Evolutionary conservation across 2,113 vertebrate species (phyloP).

Genomic region (Nothoprocta pentlandii): DNA sequence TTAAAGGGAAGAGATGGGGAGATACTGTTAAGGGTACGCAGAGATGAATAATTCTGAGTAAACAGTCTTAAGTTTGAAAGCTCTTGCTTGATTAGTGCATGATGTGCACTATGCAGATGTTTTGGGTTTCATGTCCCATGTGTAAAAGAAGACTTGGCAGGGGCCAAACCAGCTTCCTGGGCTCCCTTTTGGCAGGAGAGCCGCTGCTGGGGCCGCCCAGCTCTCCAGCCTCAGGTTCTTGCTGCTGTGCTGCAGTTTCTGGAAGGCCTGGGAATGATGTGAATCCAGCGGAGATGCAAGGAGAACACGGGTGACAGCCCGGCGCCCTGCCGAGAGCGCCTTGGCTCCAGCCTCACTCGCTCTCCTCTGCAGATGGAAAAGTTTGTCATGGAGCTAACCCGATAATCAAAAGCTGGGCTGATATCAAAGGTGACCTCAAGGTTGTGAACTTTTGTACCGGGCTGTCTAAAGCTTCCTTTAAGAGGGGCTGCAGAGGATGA

Average conservation of each 20-base stretch:
- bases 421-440: constrained; percentile 46
- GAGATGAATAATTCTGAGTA: background rate
- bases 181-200: background rate
- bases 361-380: background rate
- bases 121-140: background rate
- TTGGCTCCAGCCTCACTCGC: constrained; percentile 32
- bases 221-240: constrained; percentile 26
- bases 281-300: constrained; percentile 60
- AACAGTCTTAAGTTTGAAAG: background rate
- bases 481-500: constrained; percentile 29
- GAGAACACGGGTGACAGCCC: constrained; percentile 56
- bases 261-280: constrained; percentile 43
- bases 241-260: constrained; percentile 37
- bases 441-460: constrained; percentile 44
- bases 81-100: background rate
- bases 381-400: constrained; percentile 47
- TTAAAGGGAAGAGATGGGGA: background rate
- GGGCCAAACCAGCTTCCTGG: background rate
- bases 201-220: background rate
- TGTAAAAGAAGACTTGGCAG: background rate
- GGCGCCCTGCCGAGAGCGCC: constrained; percentile 56
- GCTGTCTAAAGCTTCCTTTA: constrained; percentile 23
- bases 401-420: constrained; percentile 65
- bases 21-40: background rate
- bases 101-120: background rate